A percentile compares a stretch with the other conserved stretches of the same genome.
These are phyloP conservation scores for Ptychochromis oligacanthus DNA, from an alignment of 2,113 vertebrate species.

Conservation along the genomic window DNA sequence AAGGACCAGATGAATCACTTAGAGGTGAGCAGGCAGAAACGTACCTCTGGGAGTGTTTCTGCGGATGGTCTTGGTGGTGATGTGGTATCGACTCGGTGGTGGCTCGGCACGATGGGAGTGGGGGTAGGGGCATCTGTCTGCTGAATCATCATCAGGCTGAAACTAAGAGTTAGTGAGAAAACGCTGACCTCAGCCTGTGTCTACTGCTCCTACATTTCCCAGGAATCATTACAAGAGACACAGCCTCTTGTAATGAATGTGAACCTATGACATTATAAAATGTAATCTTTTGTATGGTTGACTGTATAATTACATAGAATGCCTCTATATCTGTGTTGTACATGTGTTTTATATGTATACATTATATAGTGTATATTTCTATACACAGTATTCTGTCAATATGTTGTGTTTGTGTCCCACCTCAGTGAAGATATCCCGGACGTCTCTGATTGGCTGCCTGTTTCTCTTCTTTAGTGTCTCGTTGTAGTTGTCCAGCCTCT, in stretches of 20 bases:
- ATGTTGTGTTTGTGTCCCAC: constrained; percentile 70
- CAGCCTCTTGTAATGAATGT: not conserved
- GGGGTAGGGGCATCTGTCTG: constrained; percentile 28
- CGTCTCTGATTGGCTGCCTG: constrained; percentile 87
- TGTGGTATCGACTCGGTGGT: constrained; percentile 40
- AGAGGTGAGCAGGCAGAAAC: not conserved
- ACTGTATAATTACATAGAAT: not conserved
- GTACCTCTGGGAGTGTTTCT: constrained; percentile 51
- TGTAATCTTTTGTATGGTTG: not conserved
- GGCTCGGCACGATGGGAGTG: not conserved
- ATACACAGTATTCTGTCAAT: not conserved
- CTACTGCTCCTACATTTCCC: not conserved
- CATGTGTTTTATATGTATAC: not conserved
- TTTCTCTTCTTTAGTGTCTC: constrained; percentile 90
- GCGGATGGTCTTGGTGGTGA: constrained; percentile 66
- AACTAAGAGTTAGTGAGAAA: not conserved
- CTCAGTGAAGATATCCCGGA: constrained; percentile 89
- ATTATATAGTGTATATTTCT: too few relatives aligned
- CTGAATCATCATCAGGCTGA: constrained; percentile 44
- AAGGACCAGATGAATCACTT: not conserved
- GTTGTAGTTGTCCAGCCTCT: constrained; percentile 91
- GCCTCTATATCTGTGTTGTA: not conserved
- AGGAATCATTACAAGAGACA: not conserved
- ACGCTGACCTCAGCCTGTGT: not conserved
- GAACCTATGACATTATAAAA: not conserved